Base-by-base conservation (phyloP, 2,113 vertebrate genomes). In the Butorides virescens region DNA sequence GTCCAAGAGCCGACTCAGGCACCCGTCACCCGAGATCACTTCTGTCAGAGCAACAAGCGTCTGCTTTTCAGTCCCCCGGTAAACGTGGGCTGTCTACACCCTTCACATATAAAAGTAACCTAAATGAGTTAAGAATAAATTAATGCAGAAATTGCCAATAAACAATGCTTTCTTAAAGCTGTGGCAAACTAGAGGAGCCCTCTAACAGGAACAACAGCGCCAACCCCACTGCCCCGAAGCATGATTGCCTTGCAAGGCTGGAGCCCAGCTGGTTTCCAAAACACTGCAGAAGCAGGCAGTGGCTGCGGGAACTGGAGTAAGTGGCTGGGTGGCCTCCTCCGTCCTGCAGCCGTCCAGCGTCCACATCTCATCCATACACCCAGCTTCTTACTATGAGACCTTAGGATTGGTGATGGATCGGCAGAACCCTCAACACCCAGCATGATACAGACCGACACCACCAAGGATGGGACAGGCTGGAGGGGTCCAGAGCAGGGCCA, bases 271-370 rank as follows among this genome's bases (percentile, higher is more conserved):
- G 6, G 42, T 36, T 79, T 53, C 50, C 68, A 50, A 56, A 91
- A 34, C 11, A 8, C 5, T 7, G 36, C 34, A 68, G 56, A 25
- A 3, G 15, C 36, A 70, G 0, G 0, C n/a, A 44, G 74, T 1
- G 0, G 34, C 50, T 65, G 34, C 0, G 6, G 22, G 44, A 78
- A 42, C 37, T 44, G 62, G 18, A 50, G 10, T 4, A n/a, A 50
- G 34, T 0, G 8, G 18, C 25, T 3, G 13, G 50, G 18, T 7
- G 59, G 42, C 18, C 32, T 15, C 14, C 50, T 79, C 44, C 30
- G 23, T 16, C 36, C 25, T 12, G 10, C 59, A 39, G 46, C 34
- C 15, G 53, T 4, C 9, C n/a, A 14, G 7, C 0, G 5, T 13
- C 49, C 73, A 67, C 30, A n/a, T 21, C 14, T 71, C 55, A 6